phyloP scores from a whole-genome alignment of 2,797 vertebrate species.

The Galagoides demidoff region DNA sequence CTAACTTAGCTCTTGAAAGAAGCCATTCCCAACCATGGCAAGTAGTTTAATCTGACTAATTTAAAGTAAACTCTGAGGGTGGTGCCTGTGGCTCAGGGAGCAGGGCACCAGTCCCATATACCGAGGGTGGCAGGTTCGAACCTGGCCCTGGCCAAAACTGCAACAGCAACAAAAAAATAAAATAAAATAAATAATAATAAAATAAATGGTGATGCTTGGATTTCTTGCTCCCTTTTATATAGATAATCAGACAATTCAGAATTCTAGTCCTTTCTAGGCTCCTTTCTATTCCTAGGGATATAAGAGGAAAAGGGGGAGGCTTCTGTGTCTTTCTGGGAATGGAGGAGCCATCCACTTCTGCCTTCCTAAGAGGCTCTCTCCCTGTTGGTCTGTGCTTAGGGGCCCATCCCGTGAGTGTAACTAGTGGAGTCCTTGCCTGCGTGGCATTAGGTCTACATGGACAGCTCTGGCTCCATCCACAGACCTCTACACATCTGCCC shows the following conservation, averaged over 20 bases:
- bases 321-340: neutral
- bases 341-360: neutral
- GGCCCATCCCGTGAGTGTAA: neutral
- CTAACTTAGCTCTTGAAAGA: neutral
- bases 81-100: no score
- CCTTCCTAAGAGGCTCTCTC: neutral
- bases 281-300: neutral
- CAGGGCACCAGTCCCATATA: no score
- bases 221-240: neutral
- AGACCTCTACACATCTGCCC: neutral
- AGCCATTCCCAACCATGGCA: neutral
- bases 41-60: neutral
- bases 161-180: no score
- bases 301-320: neutral
- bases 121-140: no score
- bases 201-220: neutral
- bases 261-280: neutral
- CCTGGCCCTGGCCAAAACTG: no score
- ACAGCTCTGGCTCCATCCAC: neutral
- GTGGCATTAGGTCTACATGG: neutral
- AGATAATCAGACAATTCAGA: neutral
- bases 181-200: neutral
- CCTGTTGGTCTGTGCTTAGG: neutral
- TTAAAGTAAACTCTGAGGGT: neutral
- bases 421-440: neutral